Percentiles rank a stretch among this genome's conserved stretches.
These are phyloP conservation scores for Lepus timidus DNA, from an alignment of 2,113 vertebrate species.

Conservation along the genomic window DNA sequence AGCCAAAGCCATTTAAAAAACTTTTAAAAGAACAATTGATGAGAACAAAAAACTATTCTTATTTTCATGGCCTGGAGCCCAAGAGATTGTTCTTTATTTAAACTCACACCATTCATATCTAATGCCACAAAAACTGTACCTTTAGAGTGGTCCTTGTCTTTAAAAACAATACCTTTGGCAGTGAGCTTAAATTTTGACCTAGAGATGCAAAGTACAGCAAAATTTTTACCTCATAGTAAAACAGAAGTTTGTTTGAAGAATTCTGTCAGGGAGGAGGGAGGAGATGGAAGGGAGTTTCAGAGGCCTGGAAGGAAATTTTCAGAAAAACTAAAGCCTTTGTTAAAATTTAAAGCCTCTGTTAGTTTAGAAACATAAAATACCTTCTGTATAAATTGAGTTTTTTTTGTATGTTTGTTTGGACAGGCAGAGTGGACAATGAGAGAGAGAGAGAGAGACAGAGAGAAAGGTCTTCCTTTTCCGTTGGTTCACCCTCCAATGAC, in stretches of 20 bases:
- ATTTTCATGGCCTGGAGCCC: conserved; percentile 10
- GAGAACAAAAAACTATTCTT: conserved; percentile 49
- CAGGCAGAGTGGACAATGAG: no score
- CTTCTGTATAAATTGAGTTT: background rate
- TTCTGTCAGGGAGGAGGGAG: background rate
- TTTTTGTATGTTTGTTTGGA: no score
- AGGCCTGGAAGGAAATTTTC: conserved; percentile 54
- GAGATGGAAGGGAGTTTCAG: background rate
- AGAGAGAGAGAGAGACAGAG: no score
- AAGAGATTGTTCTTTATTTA: conserved; percentile 11
- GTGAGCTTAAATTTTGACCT: conserved; percentile 47
- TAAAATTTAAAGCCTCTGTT: conserved; percentile 58
- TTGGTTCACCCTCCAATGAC: no score
- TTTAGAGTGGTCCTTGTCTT: conserved; percentile 45
- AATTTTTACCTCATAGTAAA: conserved; percentile 23
- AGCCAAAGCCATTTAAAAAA: conserved; percentile 27
- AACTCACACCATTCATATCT: background rate
- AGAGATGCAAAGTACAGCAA: conserved; percentile 36
- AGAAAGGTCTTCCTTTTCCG: no score
- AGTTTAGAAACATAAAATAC: conserved; percentile 57
- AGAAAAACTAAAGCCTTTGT: conserved; percentile 58
- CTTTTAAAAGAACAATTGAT: conserved; percentile 34
- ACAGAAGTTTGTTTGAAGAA: conserved; percentile 10
- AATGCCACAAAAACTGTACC: background rate
- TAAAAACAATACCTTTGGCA: conserved; percentile 54